Evolutionary conservation across 37 sponge, comb jelly and placozoan genomes (phyloP).

Genomic region (Bolinopsis microptera): DNA sequence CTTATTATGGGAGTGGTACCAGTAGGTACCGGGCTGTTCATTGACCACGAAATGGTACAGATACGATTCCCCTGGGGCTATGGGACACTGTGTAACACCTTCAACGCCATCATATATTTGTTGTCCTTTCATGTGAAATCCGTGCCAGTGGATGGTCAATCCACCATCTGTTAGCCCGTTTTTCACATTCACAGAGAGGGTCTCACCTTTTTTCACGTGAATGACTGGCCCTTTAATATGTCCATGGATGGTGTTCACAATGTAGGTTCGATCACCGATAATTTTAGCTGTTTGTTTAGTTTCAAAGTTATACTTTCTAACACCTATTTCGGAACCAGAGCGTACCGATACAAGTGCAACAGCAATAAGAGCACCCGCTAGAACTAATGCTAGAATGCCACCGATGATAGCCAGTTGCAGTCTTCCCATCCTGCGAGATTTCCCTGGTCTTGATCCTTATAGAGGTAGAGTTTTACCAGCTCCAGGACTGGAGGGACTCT

Average conservation of each 20-base stretch:
- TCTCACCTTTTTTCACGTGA: background rate
- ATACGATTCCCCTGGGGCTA: constrained; percentile 69
- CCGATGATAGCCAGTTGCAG: no score
- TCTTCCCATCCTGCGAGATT: no score
- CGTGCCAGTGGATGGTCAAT: constrained; percentile 32
- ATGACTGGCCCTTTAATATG: background rate
- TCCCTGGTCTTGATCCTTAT: no score
- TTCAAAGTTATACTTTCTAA: constrained; percentile 79
- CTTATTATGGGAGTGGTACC: constrained; percentile 82
- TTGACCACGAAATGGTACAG: constrained; percentile 71
- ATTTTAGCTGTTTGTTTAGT: constrained; percentile 72
- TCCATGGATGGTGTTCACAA: background rate
- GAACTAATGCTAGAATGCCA: background rate
- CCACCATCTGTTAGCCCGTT: background rate
- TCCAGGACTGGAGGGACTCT: no score
- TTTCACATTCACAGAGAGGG: background rate
- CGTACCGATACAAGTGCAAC: background rate
- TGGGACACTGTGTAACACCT: constrained; percentile 79
- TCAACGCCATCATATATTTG: constrained; percentile 68
- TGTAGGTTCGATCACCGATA: constrained; percentile 70
- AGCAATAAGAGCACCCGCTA: background rate
- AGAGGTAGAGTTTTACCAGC: no score
- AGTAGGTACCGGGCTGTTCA: constrained; percentile 75
- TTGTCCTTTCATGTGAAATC: background rate
- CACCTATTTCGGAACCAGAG: background rate